phyloP scores from a whole-genome alignment of 2,113 vertebrate genomes.

The Columba janthina region DNA sequence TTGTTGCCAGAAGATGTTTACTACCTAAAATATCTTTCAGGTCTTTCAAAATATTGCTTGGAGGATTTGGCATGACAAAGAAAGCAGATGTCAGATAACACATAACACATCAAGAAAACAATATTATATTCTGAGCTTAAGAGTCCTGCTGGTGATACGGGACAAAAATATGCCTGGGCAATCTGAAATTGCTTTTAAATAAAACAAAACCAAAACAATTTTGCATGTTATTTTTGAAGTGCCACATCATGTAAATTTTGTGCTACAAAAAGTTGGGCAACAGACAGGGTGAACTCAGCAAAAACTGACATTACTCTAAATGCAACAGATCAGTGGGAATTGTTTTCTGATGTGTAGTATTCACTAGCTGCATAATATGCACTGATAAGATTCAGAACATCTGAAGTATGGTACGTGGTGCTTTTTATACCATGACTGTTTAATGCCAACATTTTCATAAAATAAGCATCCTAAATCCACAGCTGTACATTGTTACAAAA shows the following conservation, averaged over 20 bases:
- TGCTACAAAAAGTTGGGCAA: constrained; percentile 8
- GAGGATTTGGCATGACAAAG: constrained; percentile 62
- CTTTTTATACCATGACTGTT: neutral
- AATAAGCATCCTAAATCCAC: neutral
- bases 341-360: neutral
- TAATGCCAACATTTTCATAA: neutral
- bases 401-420: neutral
- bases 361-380: neutral
- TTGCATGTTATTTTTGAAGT: neutral
- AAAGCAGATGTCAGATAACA: constrained; percentile 65
- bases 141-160: constrained; percentile 52
- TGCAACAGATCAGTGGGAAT: neutral
- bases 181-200: constrained; percentile 50
- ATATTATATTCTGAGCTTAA: constrained; percentile 56
- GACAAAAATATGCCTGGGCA: constrained; percentile 49
- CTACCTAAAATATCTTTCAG: constrained; percentile 59
- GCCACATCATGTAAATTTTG: neutral
- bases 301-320: neutral
- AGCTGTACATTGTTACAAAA: neutral
- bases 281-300: neutral
- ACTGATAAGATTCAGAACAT: neutral
- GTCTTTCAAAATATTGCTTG: constrained; percentile 60
- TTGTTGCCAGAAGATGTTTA: constrained; percentile 66
- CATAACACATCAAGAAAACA: constrained; percentile 57
- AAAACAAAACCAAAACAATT: constrained; percentile 22